phyloP scores from a whole-genome alignment of 2,888 invertebrate genomes.

The Adelognathus sp. region DNA sequence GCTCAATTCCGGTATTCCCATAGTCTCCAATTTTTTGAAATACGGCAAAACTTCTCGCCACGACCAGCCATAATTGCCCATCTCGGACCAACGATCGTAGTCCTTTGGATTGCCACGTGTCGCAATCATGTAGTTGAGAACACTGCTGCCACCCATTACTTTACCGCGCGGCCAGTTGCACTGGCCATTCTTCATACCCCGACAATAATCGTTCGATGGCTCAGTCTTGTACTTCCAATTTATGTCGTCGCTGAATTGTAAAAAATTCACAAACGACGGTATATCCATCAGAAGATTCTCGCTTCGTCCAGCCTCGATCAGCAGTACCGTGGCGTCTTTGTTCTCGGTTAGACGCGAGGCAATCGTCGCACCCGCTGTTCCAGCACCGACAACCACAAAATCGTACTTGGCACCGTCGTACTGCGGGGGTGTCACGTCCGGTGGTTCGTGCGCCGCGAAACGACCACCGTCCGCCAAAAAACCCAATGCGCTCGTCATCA shows the following conservation, averaged over 20 bases:
- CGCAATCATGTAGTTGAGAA: conserved; percentile 77
- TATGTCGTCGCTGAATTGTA: conserved; percentile 86
- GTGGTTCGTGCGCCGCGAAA: conserved; percentile 83
- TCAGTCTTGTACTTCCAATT: conserved; percentile 89
- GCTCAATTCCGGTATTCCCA: conserved; percentile 80
- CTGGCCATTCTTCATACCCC: conserved; percentile 87
- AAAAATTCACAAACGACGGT: conserved; percentile 87
- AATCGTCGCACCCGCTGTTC: conserved; percentile 90
- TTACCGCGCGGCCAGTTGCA: conserved; percentile 88
- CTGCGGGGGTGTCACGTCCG: conserved; percentile 80
- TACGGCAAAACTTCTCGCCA: conserved; percentile 63
- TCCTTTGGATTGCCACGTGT: conserved; percentile 68
- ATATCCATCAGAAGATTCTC: conserved; percentile 90
- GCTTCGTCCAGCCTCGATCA: conserved; percentile 87
- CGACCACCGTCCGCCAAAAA: conserved; percentile 83
- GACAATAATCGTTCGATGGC: conserved; percentile 85
- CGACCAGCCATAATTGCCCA: conserved; percentile 65
- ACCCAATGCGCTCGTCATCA: conserved; percentile 77
- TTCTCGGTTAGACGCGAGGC: conserved; percentile 89
- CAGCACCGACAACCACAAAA: conserved; percentile 90
- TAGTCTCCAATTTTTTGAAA: conserved; percentile 87
- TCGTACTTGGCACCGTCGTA: conserved; percentile 85
- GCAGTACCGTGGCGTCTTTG: conserved; percentile 85
- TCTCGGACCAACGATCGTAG: conserved; percentile 60
- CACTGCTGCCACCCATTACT: conserved; percentile 75